These are phyloP conservation scores for Rhabditoides inermis DNA, from an alignment of 2,888 invertebrate species.

Conservation along the genomic window DNA sequence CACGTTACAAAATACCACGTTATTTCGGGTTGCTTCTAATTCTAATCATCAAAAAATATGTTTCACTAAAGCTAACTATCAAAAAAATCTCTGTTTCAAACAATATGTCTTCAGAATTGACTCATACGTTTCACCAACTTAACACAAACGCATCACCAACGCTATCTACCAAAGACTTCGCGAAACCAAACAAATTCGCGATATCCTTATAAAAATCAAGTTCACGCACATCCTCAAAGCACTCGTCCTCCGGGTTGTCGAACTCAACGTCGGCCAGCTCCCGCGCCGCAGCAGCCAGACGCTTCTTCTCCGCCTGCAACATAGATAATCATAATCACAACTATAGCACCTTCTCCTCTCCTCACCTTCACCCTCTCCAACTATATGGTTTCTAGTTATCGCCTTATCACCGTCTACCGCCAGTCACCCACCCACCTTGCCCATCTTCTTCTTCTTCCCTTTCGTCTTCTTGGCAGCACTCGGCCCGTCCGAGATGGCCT, in stretches of 20 bases:
- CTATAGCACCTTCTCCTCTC: slow-evolving; percentile 15
- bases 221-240: slow-evolving; percentile 13
- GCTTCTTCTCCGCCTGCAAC: slow-evolving; percentile 18
- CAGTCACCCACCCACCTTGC: slow-evolving; percentile 21
- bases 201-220: background rate
- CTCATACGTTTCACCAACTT: too few relatives aligned
- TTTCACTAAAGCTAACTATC: background rate
- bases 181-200: too few relatives aligned
- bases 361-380: too few relatives aligned
- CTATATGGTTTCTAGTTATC: background rate
- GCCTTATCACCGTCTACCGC: too few relatives aligned
- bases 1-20: too few relatives aligned
- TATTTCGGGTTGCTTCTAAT: slow-evolving; percentile 14
- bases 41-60: slow-evolving; percentile 7
- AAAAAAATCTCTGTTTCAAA: background rate
- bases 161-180: too few relatives aligned
- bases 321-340: background rate
- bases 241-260: slow-evolving; percentile 41
- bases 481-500: slow-evolving; percentile 3
- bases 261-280: slow-evolving; percentile 27
- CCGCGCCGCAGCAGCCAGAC: slow-evolving; percentile 28
- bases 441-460: slow-evolving; percentile 31
- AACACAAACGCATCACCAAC: too few relatives aligned
- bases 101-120: too few relatives aligned
- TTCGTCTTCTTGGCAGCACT: background rate